A percentile compares a stretch with the other conserved stretches of the same genome.
These are phyloP conservation scores for Halictus ligatus DNA, from an alignment of 2,888 invertebrate species.

Conservation along the genomic window DNA sequence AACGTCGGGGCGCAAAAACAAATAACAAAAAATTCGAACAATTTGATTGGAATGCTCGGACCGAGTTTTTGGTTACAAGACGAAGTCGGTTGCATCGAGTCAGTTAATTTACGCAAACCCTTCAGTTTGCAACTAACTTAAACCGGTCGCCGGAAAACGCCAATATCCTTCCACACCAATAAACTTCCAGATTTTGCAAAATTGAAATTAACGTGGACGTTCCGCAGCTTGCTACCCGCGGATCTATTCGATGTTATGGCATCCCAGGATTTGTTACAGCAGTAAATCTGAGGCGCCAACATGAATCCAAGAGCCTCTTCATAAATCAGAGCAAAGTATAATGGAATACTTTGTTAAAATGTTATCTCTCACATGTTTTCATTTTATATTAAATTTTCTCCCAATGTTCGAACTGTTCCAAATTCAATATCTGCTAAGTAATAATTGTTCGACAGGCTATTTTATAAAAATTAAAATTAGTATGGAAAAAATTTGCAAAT, in stretches of 20 bases:
- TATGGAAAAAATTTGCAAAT: no score
- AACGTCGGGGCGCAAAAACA: background rate
- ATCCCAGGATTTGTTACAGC: background rate
- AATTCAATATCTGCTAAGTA: no score
- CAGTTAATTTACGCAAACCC: background rate
- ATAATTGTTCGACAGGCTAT: no score
- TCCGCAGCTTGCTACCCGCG: background rate
- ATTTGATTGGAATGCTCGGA: background rate
- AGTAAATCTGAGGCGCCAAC: background rate
- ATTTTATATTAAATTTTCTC: no score
- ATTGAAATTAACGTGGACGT: background rate
- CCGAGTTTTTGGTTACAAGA: background rate
- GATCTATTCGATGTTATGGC: background rate
- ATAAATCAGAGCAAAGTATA: background rate
- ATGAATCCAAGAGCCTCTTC: background rate
- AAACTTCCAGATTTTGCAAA: background rate
- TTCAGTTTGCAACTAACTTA: background rate
- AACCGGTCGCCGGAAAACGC: background rate
- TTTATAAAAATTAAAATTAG: no score
- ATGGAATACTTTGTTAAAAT: no score
- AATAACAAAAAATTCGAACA: background rate
- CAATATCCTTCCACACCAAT: background rate
- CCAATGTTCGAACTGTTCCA: no score
- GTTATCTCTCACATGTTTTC: no score
- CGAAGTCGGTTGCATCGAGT: background rate